These are phyloP conservation scores for Proteles cristata DNA, from an alignment of 2,113 vertebrate species.

Conservation along the genomic window DNA sequence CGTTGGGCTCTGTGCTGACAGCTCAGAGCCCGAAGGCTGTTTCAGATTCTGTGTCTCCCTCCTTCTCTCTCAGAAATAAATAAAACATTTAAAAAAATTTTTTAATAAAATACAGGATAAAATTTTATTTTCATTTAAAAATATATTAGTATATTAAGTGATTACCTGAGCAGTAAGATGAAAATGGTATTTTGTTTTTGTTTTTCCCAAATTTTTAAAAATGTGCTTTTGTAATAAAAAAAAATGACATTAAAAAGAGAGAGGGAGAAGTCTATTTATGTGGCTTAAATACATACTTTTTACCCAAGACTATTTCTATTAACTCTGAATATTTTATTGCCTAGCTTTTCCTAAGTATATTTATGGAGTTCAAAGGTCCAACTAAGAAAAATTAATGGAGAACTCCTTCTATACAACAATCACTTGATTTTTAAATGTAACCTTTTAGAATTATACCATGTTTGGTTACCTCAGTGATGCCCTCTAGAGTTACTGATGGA, in stretches of 20 bases:
- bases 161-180: background rate
- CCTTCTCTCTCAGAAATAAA: too few species aligned
- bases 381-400: conserved; percentile 4
- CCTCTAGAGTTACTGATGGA: conserved; percentile 1
- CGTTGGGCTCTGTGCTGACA: too few species aligned
- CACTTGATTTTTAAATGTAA: background rate
- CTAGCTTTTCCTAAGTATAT: background rate
- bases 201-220: background rate
- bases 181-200: background rate
- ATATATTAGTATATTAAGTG: background rate
- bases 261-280: background rate
- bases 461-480: background rate
- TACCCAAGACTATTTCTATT: conserved; percentile 12
- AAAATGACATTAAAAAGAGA: background rate
- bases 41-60: too few species aligned
- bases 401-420: background rate
- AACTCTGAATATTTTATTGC: background rate
- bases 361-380: background rate
- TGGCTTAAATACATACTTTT: background rate
- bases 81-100: too few species aligned
- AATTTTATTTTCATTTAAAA: background rate
- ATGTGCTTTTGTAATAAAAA: background rate
- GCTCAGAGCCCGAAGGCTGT: too few species aligned
- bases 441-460: background rate
- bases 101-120: background rate